A percentile compares a stretch with the other conserved stretches of the same genome.
Conservation (phyloP, 2,888 invertebrate species). For the Nomada flava region DNA sequence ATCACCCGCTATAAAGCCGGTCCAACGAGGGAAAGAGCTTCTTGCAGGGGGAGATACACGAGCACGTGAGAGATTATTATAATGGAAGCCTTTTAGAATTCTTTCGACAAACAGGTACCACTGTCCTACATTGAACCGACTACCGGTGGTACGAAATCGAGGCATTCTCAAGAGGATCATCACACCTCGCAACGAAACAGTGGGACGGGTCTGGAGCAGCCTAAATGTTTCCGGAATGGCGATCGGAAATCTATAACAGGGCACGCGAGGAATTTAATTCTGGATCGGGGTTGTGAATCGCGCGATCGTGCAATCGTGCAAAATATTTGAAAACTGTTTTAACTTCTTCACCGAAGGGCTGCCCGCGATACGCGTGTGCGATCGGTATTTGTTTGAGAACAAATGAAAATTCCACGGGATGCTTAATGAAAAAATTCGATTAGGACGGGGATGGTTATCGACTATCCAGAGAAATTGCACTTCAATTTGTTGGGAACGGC, state of each 20-base stretch:
- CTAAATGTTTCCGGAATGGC: slow-evolving; percentile 33
- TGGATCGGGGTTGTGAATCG: background rate
- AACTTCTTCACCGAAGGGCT: background rate
- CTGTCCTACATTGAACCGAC: slow-evolving; percentile 71
- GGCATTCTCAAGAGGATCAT: slow-evolving; percentile 25
- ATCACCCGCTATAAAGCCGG: slow-evolving; percentile 54
- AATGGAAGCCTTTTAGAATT: slow-evolving; percentile 76
- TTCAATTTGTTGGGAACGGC: no score
- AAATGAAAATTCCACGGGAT: slow-evolving; percentile 6
- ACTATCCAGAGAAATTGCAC: background rate
- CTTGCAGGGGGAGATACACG: slow-evolving; percentile 39
- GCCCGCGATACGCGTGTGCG: no score
- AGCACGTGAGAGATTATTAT: slow-evolving; percentile 75
- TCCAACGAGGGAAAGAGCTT: slow-evolving; percentile 32
- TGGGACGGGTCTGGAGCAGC: slow-evolving; percentile 8
- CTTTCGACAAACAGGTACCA: slow-evolving; percentile 76
- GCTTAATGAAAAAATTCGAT: background rate
- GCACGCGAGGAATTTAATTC: slow-evolving; percentile 40
- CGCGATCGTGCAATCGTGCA: background rate
- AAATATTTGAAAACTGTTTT: slow-evolving; percentile 15
- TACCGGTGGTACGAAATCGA: slow-evolving; percentile 35
- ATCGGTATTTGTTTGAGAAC: background rate
- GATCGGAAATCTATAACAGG: slow-evolving; percentile 29
- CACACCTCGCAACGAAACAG: slow-evolving; percentile 27
- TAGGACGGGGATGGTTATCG: background rate